These are phyloP conservation scores for Acanthopleura granulata DNA, from an alignment of 2,888 invertebrate genomes.

Conservation along the genomic window DNA sequence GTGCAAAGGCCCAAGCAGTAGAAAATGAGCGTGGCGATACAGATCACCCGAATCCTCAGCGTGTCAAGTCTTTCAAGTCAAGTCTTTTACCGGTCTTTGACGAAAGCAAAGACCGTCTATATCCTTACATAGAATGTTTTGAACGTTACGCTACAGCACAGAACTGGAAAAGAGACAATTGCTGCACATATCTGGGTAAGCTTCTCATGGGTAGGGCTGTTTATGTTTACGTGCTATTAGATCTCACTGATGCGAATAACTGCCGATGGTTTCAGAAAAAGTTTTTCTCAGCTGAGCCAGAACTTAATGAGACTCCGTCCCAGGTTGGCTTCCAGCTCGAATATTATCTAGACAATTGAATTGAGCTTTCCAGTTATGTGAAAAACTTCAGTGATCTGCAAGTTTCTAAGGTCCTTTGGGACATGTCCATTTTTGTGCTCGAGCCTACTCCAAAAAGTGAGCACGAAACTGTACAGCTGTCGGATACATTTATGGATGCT, in stretches of 20 bases:
- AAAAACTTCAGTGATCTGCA: background rate
- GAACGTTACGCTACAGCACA: background rate
- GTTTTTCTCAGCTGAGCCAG: background rate
- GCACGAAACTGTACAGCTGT: background rate
- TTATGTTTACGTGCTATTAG: background rate
- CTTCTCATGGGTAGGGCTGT: background rate
- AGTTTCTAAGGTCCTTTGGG: background rate
- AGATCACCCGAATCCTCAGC: background rate
- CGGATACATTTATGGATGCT: background rate
- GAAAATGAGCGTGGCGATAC: background rate
- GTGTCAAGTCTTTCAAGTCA: no score
- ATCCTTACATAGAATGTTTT: background rate
- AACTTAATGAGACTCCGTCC: background rate
- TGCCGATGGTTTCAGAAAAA: background rate
- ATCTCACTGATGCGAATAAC: background rate
- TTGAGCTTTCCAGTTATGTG: background rate
- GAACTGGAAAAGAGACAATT: background rate
- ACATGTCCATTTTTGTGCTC: background rate
- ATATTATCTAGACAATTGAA: background rate
- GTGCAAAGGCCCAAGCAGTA: background rate
- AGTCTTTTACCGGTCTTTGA: background rate
- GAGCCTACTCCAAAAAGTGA: background rate
- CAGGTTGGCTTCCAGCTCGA: background rate
- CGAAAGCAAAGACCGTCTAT: background rate
- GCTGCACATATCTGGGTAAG: background rate